Conservation (phyloP, 1,140 invertebrate genomes). For the Grapholita molesta region DNA sequence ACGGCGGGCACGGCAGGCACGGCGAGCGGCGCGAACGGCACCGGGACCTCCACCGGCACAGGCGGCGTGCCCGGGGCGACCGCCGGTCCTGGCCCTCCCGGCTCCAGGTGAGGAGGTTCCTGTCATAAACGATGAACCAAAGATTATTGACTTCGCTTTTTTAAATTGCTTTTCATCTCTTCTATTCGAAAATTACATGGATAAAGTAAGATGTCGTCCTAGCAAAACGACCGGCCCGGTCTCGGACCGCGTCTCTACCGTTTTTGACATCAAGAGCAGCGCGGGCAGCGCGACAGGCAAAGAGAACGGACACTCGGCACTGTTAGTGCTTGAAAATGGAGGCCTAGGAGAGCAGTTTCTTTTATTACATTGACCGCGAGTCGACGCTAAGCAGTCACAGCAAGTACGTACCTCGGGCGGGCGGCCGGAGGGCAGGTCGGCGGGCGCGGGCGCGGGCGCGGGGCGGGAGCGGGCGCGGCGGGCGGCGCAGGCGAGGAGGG, state of each 20-base stretch:
- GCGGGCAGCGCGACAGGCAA: too few species aligned
- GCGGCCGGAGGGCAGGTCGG: constrained; percentile 53
- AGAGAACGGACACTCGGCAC: too few species aligned
- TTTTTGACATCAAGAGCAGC: too few species aligned
- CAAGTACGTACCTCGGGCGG: constrained; percentile 53
- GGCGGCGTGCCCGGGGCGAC: not conserved
- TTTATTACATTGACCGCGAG: too few species aligned
- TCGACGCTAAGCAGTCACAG: not conserved
- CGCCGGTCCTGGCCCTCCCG: constrained; percentile 35
- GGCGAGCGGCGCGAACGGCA: constrained; percentile 26
- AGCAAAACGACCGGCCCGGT: too few species aligned
- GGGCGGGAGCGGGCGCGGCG: constrained; percentile 27
- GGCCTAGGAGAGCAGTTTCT: too few species aligned
- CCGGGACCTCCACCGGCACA: not conserved
- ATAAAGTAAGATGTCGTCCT: too few species aligned
- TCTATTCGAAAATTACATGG: too few species aligned
- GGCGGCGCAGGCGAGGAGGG: constrained; percentile 26
- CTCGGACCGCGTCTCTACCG: too few species aligned
- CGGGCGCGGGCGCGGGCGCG: constrained; percentile 50
- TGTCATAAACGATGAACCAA: constrained; percentile 32
- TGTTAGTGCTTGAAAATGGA: too few species aligned
- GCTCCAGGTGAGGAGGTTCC: constrained; percentile 62
- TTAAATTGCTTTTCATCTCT: too few species aligned
- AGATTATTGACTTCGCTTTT: not conserved
- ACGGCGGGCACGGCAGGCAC: not conserved